Percentiles rank a stretch among this genome's conserved stretches.
Conservation (phyloP, 2,113 vertebrate genomes). For the Chaetops frenatus region DNA sequence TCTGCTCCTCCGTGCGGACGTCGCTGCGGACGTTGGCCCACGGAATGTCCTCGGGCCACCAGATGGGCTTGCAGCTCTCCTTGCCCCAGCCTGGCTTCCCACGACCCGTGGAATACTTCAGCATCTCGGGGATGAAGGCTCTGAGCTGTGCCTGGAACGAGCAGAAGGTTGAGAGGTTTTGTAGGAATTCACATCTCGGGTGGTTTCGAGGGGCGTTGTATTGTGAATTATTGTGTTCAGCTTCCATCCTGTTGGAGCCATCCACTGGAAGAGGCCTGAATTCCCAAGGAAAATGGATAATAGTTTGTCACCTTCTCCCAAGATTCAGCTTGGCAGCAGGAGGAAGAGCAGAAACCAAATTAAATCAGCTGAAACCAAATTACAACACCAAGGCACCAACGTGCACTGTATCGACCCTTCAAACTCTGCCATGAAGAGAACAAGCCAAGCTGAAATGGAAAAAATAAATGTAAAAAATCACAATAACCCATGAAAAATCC, state of each 20-base stretch:
- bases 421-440: neutral
- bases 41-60: conserved; percentile 98
- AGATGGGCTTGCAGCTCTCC: conserved; percentile 95
- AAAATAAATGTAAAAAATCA: fast-evolving
- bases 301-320: neutral
- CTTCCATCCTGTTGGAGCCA: neutral
- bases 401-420: fast-evolving
- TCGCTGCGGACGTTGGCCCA: conserved; percentile 99
- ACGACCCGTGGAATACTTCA: conserved; percentile 96
- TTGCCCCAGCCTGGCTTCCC: conserved; percentile 99
- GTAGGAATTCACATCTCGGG: neutral
- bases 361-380: neutral
- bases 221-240: neutral
- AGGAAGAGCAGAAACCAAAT: neutral
- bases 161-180: neutral
- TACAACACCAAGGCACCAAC: neutral
- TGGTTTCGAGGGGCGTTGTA: fast-evolving
- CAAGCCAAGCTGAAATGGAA: neutral
- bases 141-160: conserved; percentile 88
- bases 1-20: conserved; percentile 95
- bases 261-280: neutral
- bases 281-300: neutral
- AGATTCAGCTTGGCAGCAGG: neutral
- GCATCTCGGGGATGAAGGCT: conserved; percentile 98
- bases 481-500: fast-evolving